Conservation (phyloP, 2,888 invertebrate species). For the Drosophila sordidula region DNA sequence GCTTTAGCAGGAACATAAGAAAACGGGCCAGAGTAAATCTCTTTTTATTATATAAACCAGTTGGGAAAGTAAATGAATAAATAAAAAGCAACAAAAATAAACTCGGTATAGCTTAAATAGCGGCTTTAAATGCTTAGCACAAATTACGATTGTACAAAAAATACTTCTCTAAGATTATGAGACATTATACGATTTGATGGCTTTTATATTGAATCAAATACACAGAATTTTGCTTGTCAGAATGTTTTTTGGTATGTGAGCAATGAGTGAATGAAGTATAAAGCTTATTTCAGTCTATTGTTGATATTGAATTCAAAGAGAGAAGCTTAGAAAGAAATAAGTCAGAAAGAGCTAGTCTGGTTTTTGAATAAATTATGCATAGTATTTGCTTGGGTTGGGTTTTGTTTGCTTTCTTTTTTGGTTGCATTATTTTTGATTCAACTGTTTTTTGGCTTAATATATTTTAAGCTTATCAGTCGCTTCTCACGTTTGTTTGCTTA, state of each 20-base stretch:
- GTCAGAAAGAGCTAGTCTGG: background rate
- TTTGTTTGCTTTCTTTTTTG: background rate
- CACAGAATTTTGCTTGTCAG: slow-evolving; percentile 1
- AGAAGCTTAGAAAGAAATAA: slow-evolving; percentile 9
- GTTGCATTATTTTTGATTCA: too few species aligned
- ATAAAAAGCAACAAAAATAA: slow-evolving; percentile 33
- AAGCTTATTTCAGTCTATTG: too few species aligned
- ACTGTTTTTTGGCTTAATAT: background rate
- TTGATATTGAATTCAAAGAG: background rate
- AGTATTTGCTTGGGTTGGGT: background rate
- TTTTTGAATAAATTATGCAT: background rate
- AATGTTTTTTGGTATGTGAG: slow-evolving; percentile 4
- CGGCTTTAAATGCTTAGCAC: slow-evolving; percentile 40
- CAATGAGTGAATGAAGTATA: background rate
- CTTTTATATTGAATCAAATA: slow-evolving; percentile 22
- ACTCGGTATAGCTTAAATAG: slow-evolving; percentile 35
- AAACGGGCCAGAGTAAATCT: slow-evolving; percentile 3
- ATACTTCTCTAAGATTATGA: slow-evolving; percentile 39
- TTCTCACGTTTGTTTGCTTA: background rate
- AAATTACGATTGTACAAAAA: slow-evolving; percentile 38
- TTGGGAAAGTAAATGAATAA: slow-evolving; percentile 12
- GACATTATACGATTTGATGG: slow-evolving; percentile 25
- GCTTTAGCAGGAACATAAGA: slow-evolving; percentile 5
- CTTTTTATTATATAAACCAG: slow-evolving; percentile 18
- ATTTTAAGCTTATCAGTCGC: background rate